These are phyloP conservation scores for Rhinoraja longicauda DNA, from an alignment of 2,797 vertebrate species.

Conservation along the genomic window DNA sequence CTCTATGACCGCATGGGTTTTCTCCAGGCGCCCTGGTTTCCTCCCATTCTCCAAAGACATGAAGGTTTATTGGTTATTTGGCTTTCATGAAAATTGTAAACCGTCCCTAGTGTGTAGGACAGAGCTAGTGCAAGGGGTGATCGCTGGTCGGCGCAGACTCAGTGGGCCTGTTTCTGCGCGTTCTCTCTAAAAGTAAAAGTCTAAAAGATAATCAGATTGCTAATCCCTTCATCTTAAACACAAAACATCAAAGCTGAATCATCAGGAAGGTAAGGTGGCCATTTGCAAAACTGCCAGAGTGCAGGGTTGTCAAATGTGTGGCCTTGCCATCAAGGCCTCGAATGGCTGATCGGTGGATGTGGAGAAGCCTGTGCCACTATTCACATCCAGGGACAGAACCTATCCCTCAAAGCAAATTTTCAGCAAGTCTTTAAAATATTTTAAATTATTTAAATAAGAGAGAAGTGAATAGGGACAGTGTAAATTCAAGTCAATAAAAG, in stretches of 20 bases:
- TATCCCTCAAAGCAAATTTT: background rate
- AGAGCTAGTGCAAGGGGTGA: no score
- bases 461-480: background rate
- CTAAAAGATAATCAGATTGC: background rate
- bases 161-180: no score
- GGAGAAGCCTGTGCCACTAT: background rate
- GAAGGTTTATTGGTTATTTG: no score
- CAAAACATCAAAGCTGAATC: no score
- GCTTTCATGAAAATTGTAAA: no score
- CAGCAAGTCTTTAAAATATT: background rate
- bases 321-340: background rate
- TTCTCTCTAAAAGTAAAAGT: no score
- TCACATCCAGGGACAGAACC: background rate
- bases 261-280: no score
- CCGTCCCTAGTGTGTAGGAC: no score
- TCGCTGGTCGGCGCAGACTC: no score
- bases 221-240: background rate
- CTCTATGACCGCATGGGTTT: no score
- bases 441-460: background rate
- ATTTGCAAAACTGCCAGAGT: background rate
- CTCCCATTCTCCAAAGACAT: no score
- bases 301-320: background rate
- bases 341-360: background rate
- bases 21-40: no score
- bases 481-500: background rate